Conservation (phyloP, 2,113 vertebrate genomes). For the Siniperca chuatsi region DNA sequence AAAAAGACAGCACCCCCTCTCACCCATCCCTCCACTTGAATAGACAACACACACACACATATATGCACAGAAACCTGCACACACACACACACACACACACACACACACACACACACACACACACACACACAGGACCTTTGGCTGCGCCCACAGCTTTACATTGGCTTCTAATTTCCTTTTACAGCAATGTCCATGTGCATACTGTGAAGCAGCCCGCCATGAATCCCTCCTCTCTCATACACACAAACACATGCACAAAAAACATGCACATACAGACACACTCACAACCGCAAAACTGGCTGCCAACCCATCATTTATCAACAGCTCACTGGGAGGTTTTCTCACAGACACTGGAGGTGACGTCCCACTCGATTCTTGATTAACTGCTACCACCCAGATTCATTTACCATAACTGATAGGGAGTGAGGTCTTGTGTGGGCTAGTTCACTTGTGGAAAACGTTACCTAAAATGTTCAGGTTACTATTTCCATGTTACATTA, state of each 20-base stretch:
- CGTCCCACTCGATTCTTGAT: slow-evolving; percentile 53
- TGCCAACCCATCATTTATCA: slow-evolving; percentile 49
- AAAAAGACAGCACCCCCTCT: slow-evolving; percentile 67
- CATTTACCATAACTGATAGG: slow-evolving; percentile 47
- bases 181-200: slow-evolving; percentile 41
- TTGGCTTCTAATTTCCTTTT: slow-evolving; percentile 63
- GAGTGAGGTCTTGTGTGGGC: slow-evolving; percentile 36
- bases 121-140: slow-evolving; percentile 57
- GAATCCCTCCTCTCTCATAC: not conserved
- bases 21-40: slow-evolving; percentile 71
- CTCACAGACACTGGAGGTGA: slow-evolving; percentile 59
- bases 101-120: slow-evolving; percentile 62
- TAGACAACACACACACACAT: slow-evolving; percentile 73
- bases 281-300: slow-evolving; percentile 23
- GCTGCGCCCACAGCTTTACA: slow-evolving; percentile 72
- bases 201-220: slow-evolving; percentile 22
- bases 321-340: slow-evolving; percentile 57
- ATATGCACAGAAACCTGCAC: slow-evolving; percentile 42
- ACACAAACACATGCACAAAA: slow-evolving; percentile 18
- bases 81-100: slow-evolving; percentile 59
- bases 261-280: slow-evolving; percentile 6
- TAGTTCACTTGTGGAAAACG: slow-evolving; percentile 20
- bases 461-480: slow-evolving; percentile 29
- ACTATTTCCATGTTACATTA: slow-evolving; percentile 24
- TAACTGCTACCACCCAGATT: slow-evolving; percentile 65